Percentiles rank a stretch among this genome's conserved stretches.
Conservation (phyloP, 2,888 invertebrate species). For the Ganaspis brasiliensis region DNA sequence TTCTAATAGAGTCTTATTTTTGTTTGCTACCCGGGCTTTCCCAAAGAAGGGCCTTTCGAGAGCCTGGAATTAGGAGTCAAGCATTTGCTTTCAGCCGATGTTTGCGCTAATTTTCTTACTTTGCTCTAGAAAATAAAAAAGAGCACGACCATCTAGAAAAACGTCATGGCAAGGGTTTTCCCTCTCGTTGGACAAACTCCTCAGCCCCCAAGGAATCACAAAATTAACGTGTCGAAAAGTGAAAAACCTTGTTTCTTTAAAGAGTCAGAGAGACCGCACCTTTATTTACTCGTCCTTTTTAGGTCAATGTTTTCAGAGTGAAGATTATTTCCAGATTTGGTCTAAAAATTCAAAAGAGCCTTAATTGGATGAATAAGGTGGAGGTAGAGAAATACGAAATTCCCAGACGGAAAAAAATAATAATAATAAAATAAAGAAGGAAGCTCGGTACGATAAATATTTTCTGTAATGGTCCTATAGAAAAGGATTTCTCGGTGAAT, state of each 20-base stretch:
- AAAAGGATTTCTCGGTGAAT: conserved; percentile 5
- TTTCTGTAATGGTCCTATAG: conserved; percentile 9
- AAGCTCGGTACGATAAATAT: neutral
- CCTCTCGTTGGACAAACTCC: neutral
- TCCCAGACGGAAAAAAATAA: neutral
- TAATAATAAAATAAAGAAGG: neutral
- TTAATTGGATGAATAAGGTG: neutral
- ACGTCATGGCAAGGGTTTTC: too few relatives aligned
- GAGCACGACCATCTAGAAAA: conserved; percentile 1
- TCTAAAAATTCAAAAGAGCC: neutral
- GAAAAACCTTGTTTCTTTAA: conserved; percentile 23
- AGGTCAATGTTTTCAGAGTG: conserved; percentile 3
- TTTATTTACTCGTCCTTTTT: conserved; percentile 7
- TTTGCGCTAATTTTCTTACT: conserved; percentile 39
- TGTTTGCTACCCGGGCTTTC: conserved; percentile 67
- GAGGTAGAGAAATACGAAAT: neutral
- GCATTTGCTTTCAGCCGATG: conserved; percentile 12
- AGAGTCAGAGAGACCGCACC: too few relatives aligned
- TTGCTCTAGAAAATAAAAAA: conserved; percentile 31
- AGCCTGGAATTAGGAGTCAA: conserved; percentile 33
- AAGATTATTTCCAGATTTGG: neutral
- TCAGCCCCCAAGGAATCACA: too few relatives aligned
- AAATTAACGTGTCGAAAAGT: conserved; percentile 41
- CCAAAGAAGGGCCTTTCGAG: conserved; percentile 61
- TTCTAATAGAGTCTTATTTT: conserved; percentile 66